A percentile compares a stretch with the other conserved stretches of the same genome.
Evolutionary conservation across 2,797 vertebrate genomes (phyloP).

Genomic region (Girardinus metallicus): DNA sequence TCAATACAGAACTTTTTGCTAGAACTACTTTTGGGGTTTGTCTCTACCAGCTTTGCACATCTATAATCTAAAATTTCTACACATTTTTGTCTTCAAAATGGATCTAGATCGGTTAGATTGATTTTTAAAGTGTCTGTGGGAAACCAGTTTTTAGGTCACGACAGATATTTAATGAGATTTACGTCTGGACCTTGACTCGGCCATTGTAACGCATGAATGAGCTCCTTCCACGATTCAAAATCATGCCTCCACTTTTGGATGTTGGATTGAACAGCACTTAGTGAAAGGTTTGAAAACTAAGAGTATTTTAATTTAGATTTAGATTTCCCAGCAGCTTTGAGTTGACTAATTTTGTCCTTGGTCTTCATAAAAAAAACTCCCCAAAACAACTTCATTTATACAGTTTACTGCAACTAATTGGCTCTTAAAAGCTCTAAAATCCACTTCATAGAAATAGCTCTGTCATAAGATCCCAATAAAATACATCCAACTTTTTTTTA

Average conservation of each 20-base stretch:
- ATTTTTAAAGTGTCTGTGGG: neutral
- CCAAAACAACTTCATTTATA: neutral
- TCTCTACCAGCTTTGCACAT: neutral
- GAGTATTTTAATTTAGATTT: neutral
- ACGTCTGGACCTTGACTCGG: no score
- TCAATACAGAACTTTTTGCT: neutral
- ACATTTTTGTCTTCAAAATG: neutral
- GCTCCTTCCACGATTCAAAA: neutral
- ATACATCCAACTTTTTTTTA: neutral
- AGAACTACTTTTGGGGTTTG: neutral
- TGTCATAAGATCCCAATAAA: neutral
- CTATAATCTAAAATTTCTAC: neutral
- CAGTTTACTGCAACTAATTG: neutral
- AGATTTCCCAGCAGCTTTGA: no score
- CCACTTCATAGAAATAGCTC: neutral
- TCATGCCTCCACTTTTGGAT: no score
- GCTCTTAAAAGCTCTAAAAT: neutral
- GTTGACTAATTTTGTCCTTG: neutral
- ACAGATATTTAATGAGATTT: neutral
- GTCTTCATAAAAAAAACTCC: neutral
- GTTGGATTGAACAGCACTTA: neutral
- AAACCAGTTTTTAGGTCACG: neutral
- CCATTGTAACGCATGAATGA: neutral
- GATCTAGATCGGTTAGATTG: neutral
- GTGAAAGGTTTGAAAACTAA: neutral